Percentiles rank a stretch among this genome's conserved stretches.
These are phyloP conservation scores for Dasyurus viverrinus DNA, from an alignment of 2,113 vertebrate species.

Conservation along the genomic window DNA sequence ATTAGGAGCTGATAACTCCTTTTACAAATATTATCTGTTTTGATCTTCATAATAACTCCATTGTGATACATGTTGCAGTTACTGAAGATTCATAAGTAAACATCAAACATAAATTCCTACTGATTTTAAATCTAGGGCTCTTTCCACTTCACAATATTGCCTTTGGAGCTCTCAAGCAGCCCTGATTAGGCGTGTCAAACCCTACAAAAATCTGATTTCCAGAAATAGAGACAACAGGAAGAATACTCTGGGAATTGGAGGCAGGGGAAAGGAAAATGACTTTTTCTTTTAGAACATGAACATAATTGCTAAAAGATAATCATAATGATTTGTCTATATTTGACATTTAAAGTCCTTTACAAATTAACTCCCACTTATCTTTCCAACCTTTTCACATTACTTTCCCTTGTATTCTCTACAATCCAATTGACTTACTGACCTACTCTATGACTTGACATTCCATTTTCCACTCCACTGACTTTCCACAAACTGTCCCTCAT, in stretches of 20 bases:
- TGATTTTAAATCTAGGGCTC: background rate
- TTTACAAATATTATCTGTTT: background rate
- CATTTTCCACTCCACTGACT: background rate
- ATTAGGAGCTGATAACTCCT: background rate
- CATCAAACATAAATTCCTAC: background rate
- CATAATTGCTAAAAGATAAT: background rate
- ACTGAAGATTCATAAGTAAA: background rate
- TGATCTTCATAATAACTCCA: background rate
- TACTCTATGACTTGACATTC: background rate
- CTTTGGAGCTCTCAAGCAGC: background rate
- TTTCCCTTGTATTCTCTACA: background rate
- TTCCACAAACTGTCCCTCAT: background rate
- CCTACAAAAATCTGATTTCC: background rate
- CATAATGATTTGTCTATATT: background rate
- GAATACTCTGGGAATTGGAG: background rate
- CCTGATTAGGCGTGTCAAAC: background rate
- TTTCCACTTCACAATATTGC: background rate
- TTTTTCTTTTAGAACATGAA: background rate
- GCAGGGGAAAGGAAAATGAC: fast-evolving
- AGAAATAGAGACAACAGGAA: background rate
- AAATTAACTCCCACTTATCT: background rate
- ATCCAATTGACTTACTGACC: background rate
- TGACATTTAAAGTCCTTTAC: background rate
- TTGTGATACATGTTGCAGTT: background rate
- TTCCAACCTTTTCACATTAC: background rate